Conservation (phyloP, 2,888 invertebrate species). For the Phaedon cochleariae region DNA sequence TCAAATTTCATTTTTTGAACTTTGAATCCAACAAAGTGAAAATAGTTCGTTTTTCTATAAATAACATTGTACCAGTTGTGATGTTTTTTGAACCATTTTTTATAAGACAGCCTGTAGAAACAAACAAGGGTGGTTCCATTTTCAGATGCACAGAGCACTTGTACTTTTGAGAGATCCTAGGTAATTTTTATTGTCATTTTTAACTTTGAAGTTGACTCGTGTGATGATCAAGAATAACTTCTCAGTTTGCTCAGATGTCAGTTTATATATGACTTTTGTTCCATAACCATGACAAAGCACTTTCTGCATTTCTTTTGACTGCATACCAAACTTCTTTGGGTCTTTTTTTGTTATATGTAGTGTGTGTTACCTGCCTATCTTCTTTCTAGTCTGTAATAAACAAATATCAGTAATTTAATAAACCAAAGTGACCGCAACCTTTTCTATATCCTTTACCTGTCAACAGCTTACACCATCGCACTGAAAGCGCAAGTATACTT, state of each 20-base stretch:
- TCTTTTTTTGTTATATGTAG: constrained; percentile 1
- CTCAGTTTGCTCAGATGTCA: not conserved
- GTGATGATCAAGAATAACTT: too few relatives aligned
- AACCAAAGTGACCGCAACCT: constrained; percentile 48
- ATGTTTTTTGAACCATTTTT: too few relatives aligned
- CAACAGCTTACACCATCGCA: constrained; percentile 52
- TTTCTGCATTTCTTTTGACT: not conserved
- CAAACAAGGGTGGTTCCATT: too few relatives aligned
- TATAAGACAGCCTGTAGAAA: too few relatives aligned
- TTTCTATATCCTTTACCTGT: constrained; percentile 29
- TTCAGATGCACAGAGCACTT: too few relatives aligned
- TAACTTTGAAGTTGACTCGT: too few relatives aligned
- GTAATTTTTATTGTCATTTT: too few relatives aligned
- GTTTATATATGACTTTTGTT: not conserved
- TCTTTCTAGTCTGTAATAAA: constrained; percentile 41
- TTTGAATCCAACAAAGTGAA: too few relatives aligned
- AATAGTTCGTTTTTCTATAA: too few relatives aligned
- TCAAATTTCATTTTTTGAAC: too few relatives aligned
- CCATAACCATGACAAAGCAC: not conserved
- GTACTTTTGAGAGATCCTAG: too few relatives aligned
- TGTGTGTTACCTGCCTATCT: not conserved
- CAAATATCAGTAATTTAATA: constrained; percentile 23
- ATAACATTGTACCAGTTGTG: too few relatives aligned
- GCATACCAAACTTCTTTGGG: not conserved
- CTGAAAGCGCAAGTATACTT: constrained; percentile 56